Evolutionary conservation across 1,140 invertebrate species (phyloP), one percentile per base, ranked within the genome.

Genomic region (Bombus ignitus): DNA sequence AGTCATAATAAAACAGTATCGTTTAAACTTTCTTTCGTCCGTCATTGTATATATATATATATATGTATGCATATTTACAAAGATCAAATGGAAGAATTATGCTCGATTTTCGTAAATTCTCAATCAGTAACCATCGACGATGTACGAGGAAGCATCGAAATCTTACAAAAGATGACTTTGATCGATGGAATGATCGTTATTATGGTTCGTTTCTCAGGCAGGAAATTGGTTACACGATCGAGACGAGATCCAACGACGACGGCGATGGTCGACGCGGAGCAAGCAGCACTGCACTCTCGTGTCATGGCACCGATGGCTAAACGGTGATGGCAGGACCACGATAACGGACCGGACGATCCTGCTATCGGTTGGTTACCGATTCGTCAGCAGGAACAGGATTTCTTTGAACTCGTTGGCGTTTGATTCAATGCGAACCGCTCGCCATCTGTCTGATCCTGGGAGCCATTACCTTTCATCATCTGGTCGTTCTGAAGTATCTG

Each of bases 401-500:
- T 97, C 91, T 95, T 96, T 77, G 95, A 94, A 59, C 89, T 91
- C 25, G 94, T 94, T 74, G 96, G 95, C 76, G 96, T 95, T 88
- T 96, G 96, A 89, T 96, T 96, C 62, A 97, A 92, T 42, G 96
- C 96, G 87, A 97, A 96, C 92, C 95, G 96, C 22, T 97, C 97
- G 37, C 94, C 95, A 85, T 97, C 96, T 62, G 92, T 95, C 88
- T 94, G 94, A 37, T 94, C 94, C 87, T 94, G 94, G 57, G 95
- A 95, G 84, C 97, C 96, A 91, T 95, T 96, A 75, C 96, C 96
- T 89, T 96, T 96, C 89, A 97, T 96, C 76, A 97, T 93, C 93
- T 97, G 96, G 92, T 97, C 97, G 89, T 97, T 97, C 91, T 97
- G 96, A 76, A 97, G 96, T 93, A 97, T 97, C 97, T 97, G 93